phyloP scores from a whole-genome alignment of 2,797 vertebrate species.

The Brotula barbata region DNA sequence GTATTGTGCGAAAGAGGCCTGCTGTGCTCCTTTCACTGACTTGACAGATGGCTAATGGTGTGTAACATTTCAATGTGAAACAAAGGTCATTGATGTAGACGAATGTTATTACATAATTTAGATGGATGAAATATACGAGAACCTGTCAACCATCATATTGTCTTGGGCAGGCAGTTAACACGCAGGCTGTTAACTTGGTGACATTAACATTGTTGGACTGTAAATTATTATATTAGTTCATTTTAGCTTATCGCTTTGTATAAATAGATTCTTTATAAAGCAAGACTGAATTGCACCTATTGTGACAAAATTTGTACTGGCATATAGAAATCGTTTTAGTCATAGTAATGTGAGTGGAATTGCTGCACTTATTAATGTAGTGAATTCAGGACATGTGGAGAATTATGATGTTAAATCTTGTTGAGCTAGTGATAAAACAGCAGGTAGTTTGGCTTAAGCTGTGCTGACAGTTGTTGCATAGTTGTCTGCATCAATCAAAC shows the following conservation, averaged over 20 bases:
- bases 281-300: neutral
- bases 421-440: too few relatives aligned
- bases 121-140: conserved; percentile 36
- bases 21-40: conserved; percentile 49
- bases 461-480: too few relatives aligned
- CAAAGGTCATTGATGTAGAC: conserved; percentile 60
- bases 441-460: too few relatives aligned
- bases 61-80: conserved; percentile 56
- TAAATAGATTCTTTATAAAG: neutral
- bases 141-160: conserved; percentile 24
- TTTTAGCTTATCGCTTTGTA: conserved; percentile 8
- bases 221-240: neutral
- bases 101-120: conserved; percentile 55
- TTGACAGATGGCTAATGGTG: conserved; percentile 76
- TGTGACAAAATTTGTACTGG: neutral
- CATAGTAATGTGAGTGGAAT: too few relatives aligned
- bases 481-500: neutral
- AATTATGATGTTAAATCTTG: too few relatives aligned
- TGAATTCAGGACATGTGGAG: too few relatives aligned
- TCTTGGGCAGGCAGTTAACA: conserved; percentile 19
- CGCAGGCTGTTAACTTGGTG: neutral
- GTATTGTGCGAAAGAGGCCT: conserved; percentile 59
- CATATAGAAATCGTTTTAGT: too few relatives aligned
- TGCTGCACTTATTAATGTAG: too few relatives aligned
- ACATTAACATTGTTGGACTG: neutral